phyloP scores from a whole-genome alignment of 2,888 invertebrate species.

The Andrena bicolor region DNA sequence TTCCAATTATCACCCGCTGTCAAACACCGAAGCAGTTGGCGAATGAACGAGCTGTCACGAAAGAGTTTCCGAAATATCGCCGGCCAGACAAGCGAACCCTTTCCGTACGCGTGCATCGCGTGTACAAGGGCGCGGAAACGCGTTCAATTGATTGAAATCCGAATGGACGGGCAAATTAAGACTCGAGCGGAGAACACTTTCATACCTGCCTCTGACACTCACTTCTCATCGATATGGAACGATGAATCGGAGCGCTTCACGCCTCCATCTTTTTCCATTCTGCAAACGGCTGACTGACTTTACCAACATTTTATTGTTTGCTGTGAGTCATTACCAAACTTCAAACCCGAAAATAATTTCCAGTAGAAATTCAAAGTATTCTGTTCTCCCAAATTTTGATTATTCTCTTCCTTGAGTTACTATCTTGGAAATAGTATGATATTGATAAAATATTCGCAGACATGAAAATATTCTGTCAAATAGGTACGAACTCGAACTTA shows the following conservation, averaged over 20 bases:
- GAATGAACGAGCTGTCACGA: slow-evolving; percentile 71
- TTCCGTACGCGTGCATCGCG: slow-evolving; percentile 48
- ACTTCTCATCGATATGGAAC: slow-evolving; percentile 41
- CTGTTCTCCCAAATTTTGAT: no score
- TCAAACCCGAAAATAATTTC: no score
- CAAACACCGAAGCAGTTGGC: slow-evolving; percentile 51
- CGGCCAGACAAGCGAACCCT: slow-evolving; percentile 36
- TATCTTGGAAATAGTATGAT: no score
- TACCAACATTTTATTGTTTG: not conserved
- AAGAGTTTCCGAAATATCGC: slow-evolving; percentile 61
- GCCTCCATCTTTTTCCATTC: not conserved
- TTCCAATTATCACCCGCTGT: slow-evolving; percentile 66
- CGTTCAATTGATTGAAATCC: slow-evolving; percentile 65
- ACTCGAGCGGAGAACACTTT: slow-evolving; percentile 57
- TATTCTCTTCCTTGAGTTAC: no score
- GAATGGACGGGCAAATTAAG: slow-evolving; percentile 71
- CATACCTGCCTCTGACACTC: slow-evolving; percentile 54
- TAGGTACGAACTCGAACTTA: no score
- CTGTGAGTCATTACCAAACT: not conserved
- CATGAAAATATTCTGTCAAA: no score
- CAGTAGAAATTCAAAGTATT: no score
- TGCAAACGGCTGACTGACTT: not conserved
- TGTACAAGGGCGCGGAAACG: slow-evolving; percentile 39
- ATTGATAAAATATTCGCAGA: no score
- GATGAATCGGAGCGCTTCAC: slow-evolving; percentile 32